Evolutionary conservation across 2,113 vertebrate species (phyloP), one percentile per base, ranked within the genome.

Genomic region (Dromaius novaehollandiae): DNA sequence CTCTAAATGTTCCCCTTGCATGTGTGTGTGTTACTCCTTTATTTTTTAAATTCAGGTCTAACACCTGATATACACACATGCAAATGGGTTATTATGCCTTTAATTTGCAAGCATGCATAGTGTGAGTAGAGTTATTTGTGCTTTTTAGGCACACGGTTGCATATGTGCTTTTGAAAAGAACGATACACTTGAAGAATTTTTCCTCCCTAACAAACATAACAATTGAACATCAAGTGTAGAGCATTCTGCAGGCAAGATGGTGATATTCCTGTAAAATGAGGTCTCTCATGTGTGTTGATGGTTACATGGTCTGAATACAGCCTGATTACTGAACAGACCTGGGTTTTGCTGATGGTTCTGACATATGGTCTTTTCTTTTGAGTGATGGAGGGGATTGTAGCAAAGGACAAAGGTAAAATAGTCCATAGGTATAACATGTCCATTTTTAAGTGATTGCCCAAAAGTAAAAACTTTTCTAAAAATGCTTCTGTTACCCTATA

Each of bases 51-150:
- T 96, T 89, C 64, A 64, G 71, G 60, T 66, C 66, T 73, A 80
- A 82, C 61, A 21, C 50, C 25, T 0, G 1, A 78, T 94, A 89
- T 88, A 74, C 64, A 71, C 36, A 93, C 36, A 64, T 78, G 89
- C 87, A 96, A 80, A 81, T 78, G 60, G 68, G 24, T 91, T 91
- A 80, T 95, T 95, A 74, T 75, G 84, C 55, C 89, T 95, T 96
- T 81, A 81, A 90, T 95, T 95, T 91, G 79, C 76, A 88, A 95
- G 64, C 82, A 34, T 38, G 76, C 79, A 66, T 74, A 60, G 65
- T 91, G 40, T 94, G 89, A 90, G 94, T 94, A 91, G 93, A 95
- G 61, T 42, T 34, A 76, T 91, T 96, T 94, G 55, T 89, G 80
- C 85, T 88, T 94, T 95, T 94, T 91, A 95, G 93, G 40, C 89